These are phyloP conservation scores for Capromys pilorides DNA, from an alignment of 2,797 vertebrate genomes.

Conservation along the genomic window DNA sequence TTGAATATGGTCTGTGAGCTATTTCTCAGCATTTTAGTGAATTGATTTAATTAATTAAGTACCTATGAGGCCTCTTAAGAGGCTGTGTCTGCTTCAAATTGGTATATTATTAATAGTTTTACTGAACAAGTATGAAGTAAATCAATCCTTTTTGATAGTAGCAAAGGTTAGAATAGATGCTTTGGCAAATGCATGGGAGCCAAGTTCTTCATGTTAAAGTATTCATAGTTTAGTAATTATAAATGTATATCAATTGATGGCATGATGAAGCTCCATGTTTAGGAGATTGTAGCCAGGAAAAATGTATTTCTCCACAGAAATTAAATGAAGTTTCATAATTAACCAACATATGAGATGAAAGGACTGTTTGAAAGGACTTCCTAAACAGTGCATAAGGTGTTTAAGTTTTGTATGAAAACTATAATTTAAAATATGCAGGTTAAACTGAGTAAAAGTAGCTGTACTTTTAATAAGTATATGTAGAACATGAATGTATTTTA, in stretches of 20 bases:
- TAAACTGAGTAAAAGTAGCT: neutral
- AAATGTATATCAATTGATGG: neutral
- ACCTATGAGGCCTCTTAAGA: neutral
- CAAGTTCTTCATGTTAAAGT: neutral
- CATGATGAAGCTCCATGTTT: neutral
- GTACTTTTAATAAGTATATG: neutral
- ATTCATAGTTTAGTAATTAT: neutral
- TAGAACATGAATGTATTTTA: neutral
- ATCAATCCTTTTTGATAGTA: neutral
- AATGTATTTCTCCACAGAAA: neutral
- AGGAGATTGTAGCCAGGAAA: neutral
- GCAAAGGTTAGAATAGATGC: neutral
- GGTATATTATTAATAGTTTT: neutral
- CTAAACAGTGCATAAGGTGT: neutral
- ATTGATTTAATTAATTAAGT: neutral
- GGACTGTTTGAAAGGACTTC: neutral
- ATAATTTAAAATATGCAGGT: neutral
- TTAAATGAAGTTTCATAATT: neutral
- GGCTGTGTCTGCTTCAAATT: neutral
- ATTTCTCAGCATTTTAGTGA: neutral
- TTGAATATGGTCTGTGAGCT: neutral
- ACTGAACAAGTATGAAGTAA: neutral
- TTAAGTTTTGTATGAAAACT: neutral
- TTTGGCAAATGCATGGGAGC: neutral
- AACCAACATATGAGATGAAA: neutral